Evolutionary conservation across 2,797 vertebrate genomes (phyloP).

Genomic region (Sebastes reedi): DNA sequence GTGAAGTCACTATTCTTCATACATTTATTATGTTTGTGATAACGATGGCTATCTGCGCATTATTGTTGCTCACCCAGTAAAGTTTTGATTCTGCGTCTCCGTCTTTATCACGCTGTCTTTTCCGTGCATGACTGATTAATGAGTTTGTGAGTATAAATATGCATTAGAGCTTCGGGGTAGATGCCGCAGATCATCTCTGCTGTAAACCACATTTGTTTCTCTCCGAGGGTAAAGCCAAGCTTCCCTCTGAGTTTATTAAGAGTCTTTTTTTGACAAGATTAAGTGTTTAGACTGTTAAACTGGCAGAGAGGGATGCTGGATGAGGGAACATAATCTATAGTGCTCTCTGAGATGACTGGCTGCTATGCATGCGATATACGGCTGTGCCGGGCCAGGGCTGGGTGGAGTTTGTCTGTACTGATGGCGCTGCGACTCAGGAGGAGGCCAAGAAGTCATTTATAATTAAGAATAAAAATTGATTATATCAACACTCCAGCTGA

Average conservation of each 20-base stretch:
- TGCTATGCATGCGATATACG: background rate
- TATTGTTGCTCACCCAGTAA: conserved; percentile 2
- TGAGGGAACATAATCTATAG: conserved; percentile 25
- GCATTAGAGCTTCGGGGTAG: conserved; percentile 52
- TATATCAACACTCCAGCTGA: conserved; percentile 46
- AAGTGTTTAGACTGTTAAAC: conserved; percentile 58
- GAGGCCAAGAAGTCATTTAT: conserved; percentile 38
- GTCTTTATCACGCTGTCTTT: conserved; percentile 31
- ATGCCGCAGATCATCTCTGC: conserved; percentile 47
- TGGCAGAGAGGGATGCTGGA: conserved; percentile 18
- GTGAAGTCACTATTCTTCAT: conserved; percentile 2
- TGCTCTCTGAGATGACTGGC: conserved; percentile 10
- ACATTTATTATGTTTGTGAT: conserved; percentile 5
- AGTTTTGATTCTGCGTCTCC: conserved; percentile 19
- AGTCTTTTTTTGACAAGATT: conserved; percentile 58
- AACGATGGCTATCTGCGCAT: background rate
- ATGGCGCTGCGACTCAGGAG: conserved; percentile 30
- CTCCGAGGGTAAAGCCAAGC: conserved; percentile 27
- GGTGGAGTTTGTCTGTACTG: conserved; percentile 28
- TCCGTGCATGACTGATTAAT: conserved; percentile 55
- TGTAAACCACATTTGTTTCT: conserved; percentile 60
- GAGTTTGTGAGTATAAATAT: conserved; percentile 60
- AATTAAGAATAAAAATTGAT: conserved; percentile 49
- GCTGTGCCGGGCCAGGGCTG: background rate
- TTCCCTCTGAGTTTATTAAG: conserved; percentile 52